phyloP scores from a whole-genome alignment of 2,888 invertebrate species.

The Zygogramma bicolorata region DNA sequence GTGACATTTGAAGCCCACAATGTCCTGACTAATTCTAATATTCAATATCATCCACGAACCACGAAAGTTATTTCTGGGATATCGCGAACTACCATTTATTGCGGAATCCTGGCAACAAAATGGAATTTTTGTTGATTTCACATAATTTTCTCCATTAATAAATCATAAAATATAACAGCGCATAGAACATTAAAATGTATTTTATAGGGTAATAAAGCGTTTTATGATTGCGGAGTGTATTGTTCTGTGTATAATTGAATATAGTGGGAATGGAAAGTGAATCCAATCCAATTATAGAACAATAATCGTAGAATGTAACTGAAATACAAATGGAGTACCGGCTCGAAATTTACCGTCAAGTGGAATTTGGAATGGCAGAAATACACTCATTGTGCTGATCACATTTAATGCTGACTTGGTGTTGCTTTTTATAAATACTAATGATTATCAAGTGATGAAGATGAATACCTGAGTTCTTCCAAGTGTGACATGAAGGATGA shows the following conservation, averaged over 20 bases:
- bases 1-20: too few relatives aligned
- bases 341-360: too few relatives aligned
- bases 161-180: background rate
- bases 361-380: too few relatives aligned
- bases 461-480: too few relatives aligned
- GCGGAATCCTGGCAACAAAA: background rate
- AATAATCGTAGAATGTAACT: background rate
- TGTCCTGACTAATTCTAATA: background rate
- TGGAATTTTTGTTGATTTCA: background rate
- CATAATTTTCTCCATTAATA: background rate
- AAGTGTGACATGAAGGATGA: too few relatives aligned
- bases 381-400: too few relatives aligned
- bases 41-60: background rate
- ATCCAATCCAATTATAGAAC: conserved; percentile 1
- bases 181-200: background rate
- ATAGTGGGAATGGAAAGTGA: background rate
- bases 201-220: conserved; percentile 7
- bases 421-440: too few relatives aligned
- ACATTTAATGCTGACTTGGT: too few relatives aligned
- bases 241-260: conserved; percentile 15
- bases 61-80: background rate
- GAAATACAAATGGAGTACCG: background rate
- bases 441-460: too few relatives aligned
- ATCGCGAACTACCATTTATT: background rate
- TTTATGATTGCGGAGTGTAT: conserved; percentile 12